Evolutionary conservation across 2,797 vertebrate species (phyloP).

Genomic region (Fistularia tabacaria): DNA sequence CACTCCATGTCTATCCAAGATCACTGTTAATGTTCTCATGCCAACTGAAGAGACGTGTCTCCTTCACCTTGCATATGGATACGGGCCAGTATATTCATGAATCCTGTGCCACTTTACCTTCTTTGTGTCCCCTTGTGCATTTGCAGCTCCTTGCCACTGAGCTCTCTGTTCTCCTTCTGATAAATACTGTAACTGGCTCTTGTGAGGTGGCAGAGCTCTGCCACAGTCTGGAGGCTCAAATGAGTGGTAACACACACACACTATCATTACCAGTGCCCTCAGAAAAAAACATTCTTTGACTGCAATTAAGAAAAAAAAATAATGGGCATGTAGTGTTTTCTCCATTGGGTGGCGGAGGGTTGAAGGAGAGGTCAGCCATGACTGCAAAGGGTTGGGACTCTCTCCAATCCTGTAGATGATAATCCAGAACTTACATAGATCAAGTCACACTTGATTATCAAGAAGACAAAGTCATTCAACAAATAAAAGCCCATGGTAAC

Average conservation of each 20-base stretch:
- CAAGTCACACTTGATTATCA: constrained; percentile 53
- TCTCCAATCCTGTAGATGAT: constrained; percentile 30
- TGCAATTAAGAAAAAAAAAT: constrained; percentile 14
- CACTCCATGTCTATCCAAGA: constrained; percentile 24
- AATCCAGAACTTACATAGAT: constrained; percentile 50
- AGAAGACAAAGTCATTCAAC: constrained; percentile 9
- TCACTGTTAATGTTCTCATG: constrained; percentile 13
- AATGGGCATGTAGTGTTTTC: constrained; percentile 7
- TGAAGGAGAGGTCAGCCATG: constrained; percentile 65
- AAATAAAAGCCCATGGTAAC: constrained; percentile 1
- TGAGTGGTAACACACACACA: constrained; percentile 3
- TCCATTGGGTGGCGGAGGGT: constrained; percentile 40
- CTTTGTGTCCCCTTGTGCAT: constrained; percentile 8
- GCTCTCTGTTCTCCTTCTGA: constrained; percentile 25
- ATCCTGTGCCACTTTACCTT: constrained; percentile 5
- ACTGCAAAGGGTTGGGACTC: constrained; percentile 23
- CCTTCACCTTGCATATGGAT: constrained; percentile 63
- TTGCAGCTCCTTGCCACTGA: constrained; percentile 13
- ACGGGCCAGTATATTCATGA: constrained; percentile 57
- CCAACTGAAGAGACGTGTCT: constrained; percentile 37
- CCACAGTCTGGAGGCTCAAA: constrained; percentile 9
- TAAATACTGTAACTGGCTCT: constrained; percentile 58
- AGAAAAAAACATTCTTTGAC: constrained; percentile 37
- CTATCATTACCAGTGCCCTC: constrained; percentile 11
- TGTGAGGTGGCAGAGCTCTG: constrained; percentile 34